A percentile compares a stretch with the other conserved stretches of the same genome.
phyloP scores from a whole-genome alignment of 2,888 invertebrate species.

The Thyatira batis region DNA sequence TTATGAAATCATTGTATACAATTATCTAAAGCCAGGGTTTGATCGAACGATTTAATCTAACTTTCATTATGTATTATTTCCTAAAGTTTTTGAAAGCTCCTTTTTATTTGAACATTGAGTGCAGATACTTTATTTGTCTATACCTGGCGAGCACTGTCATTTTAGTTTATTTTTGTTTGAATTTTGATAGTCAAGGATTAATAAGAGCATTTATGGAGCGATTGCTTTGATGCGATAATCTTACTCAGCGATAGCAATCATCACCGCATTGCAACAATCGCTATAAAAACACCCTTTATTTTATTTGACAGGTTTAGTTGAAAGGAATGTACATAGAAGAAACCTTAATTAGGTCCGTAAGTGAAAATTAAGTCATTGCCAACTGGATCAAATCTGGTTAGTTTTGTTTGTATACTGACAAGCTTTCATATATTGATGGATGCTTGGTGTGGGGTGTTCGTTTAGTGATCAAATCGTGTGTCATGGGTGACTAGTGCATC shows the following conservation, averaged over 20 bases:
- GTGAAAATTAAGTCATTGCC: neutral
- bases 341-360: neutral
- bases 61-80: constrained; percentile 72
- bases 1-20: constrained; percentile 77
- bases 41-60: constrained; percentile 75
- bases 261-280: neutral
- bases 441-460: constrained; percentile 13
- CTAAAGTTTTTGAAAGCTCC: constrained; percentile 80
- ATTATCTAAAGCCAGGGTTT: constrained; percentile 79
- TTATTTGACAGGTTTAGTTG: neutral
- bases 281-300: neutral
- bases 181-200: neutral
- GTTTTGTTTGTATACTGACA: neutral
- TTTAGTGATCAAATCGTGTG: constrained; percentile 16
- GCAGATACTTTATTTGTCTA: constrained; percentile 79
- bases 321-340: too few species aligned
- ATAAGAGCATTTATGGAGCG: neutral
- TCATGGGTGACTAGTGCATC: constrained; percentile 69
- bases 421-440: neutral
- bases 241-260: neutral
- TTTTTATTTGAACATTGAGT: constrained; percentile 83
- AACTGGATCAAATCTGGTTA: neutral
- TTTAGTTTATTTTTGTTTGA: constrained; percentile 3
- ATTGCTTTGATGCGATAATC: neutral
- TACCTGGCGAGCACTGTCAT: constrained; percentile 77